These are phyloP conservation scores for Psittacula echo DNA, from an alignment of 2,797 vertebrate species.

Conservation along the genomic window DNA sequence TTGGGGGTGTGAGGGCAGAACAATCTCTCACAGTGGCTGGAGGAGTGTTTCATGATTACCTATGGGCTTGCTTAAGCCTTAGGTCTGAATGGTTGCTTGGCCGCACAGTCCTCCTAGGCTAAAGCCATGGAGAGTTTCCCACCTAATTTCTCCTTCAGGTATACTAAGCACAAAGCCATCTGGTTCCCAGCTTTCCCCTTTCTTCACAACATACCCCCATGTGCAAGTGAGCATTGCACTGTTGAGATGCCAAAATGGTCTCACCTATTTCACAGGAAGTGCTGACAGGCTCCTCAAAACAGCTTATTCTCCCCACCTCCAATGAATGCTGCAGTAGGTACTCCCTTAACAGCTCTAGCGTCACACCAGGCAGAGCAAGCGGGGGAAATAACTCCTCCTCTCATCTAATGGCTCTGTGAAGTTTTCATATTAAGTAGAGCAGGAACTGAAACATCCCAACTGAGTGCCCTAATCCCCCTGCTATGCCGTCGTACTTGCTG, in stretches of 20 bases:
- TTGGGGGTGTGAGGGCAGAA: neutral
- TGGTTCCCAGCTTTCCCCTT: neutral
- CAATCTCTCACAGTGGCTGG: rapidly evolving
- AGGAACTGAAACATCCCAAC: slow-evolving; percentile 16
- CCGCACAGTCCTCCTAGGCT: neutral
- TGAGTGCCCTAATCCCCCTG: slow-evolving; percentile 32
- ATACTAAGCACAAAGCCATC: neutral
- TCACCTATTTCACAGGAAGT: neutral
- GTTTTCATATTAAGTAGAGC: slow-evolving; percentile 44
- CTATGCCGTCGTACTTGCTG: neutral
- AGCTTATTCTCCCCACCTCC: neutral
- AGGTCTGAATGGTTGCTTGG: neutral
- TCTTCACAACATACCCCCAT: rapidly evolving
- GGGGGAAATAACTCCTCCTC: neutral
- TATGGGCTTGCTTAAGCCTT: neutral
- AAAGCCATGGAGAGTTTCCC: neutral
- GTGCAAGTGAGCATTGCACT: rapidly evolving
- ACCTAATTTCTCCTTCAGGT: neutral
- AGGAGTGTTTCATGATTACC: neutral
- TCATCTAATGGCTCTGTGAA: neutral
- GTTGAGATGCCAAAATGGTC: neutral
- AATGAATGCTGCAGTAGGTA: neutral
- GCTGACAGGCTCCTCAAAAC: neutral
- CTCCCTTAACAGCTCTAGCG: neutral
- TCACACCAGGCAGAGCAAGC: neutral